Evolutionary conservation across 2,888 invertebrate species (phyloP).

Genomic region (Rhimphoctona megacephalus): DNA sequence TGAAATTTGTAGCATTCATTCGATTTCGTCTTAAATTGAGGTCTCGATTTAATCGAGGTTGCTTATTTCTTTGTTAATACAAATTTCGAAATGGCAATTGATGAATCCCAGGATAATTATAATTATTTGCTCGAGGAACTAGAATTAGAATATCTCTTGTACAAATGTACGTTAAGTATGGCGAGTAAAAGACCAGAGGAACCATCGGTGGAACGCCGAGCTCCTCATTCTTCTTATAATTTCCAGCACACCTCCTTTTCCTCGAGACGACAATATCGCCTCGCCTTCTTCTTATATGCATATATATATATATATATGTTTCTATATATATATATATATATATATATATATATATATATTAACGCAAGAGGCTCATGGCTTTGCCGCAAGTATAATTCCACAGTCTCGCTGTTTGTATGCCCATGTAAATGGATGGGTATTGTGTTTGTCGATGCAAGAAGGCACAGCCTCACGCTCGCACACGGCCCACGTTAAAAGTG

Average conservation of each 20-base stretch:
- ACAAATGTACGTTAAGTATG: conserved; percentile 17
- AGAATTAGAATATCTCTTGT: background rate
- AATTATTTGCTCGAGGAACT: background rate
- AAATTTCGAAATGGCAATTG: background rate
- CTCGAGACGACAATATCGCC: conserved; percentile 54
- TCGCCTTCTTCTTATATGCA: conserved; percentile 45
- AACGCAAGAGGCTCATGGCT: conserved; percentile 46
- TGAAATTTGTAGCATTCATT: background rate
- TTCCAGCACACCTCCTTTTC: conserved; percentile 64
- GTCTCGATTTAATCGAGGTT: background rate
- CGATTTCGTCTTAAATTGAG: background rate
- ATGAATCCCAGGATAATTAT: background rate
- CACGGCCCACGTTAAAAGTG: conserved; percentile 60
- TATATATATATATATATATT: conserved; percentile 19
- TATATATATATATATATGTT: background rate
- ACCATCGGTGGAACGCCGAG: conserved; percentile 58
- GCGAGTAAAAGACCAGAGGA: conserved; percentile 41
- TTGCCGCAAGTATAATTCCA: conserved; percentile 77
- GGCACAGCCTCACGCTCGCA: conserved; percentile 55
- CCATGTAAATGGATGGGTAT: conserved; percentile 80
- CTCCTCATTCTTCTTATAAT: conserved; percentile 63
- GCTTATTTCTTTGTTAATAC: background rate
- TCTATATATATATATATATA: conserved; percentile 12
- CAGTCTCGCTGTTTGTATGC: conserved; percentile 78
- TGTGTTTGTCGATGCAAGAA: conserved; percentile 79